Evolutionary conservation across 2,888 invertebrate genomes (phyloP), one percentile per base, ranked within the genome.

Genomic region (Stenurella melanura): DNA sequence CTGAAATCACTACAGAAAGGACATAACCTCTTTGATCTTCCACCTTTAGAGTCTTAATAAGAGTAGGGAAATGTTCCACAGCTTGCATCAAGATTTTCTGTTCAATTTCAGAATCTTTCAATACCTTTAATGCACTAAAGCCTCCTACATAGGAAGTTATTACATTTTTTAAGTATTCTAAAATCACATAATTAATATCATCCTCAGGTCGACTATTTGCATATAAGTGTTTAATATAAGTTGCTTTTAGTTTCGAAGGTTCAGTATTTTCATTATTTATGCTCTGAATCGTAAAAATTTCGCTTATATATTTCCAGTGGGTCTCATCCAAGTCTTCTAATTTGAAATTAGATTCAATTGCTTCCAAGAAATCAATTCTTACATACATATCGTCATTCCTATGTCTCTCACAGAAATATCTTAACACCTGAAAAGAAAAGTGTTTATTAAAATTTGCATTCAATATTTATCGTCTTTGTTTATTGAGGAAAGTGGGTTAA

Each of bases 291-390:
- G 50, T 26, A 15, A 70, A 42, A 4, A 70, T 60, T 58, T 70
- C 60, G n/a, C 7, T 19, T 60, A 70, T 4, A 26, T 70, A 70
- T 21, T 70, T 70, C 70, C 70, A 70, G 42, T 70, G 70, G 26
- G 11, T 34, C 15, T 12, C 60, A 11, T 19, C 19, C 7, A 70
- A 60, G 15, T 60, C 38, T 15, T 60, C n/a, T 18, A 38, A 21
- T 38, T 60, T 42, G 11, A 70, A 58, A 15, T 60, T 60, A 60
- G 9, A 2, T 21, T 42, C 42, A 9, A 70, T n/a, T 60, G 11
- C 10, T 3, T 17, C 2, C 11, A 70, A 34, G 19, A 70, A 42
- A 19, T 21, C 15, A 38, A 17, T 6, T n/a, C 60, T 60, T 18
- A 21, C 15, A n/a, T 7, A 19, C 42, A 0, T n/a, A 21, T 60